Conservation (phyloP, 2,797 vertebrate genomes). For the Lacerta viridis region DNA sequence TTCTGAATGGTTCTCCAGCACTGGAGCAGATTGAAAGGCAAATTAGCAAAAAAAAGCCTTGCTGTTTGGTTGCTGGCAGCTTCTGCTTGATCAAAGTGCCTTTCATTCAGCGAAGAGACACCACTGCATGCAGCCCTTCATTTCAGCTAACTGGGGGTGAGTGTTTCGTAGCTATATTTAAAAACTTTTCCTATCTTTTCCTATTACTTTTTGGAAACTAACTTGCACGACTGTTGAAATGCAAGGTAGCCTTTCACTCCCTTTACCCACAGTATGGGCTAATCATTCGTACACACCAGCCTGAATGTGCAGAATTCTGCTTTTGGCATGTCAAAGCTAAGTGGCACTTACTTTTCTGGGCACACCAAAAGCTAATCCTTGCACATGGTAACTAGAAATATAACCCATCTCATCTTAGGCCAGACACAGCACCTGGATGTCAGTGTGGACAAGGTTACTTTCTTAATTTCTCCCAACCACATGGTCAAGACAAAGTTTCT, state of each 20-base stretch:
- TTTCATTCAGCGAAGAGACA: too few relatives aligned
- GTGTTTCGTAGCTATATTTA: neutral
- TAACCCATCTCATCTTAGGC: neutral
- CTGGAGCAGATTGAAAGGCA: too few relatives aligned
- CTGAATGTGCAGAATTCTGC: neutral
- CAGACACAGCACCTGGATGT: neutral
- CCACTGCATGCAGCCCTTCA: neutral
- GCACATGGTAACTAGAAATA: neutral
- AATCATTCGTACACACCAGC: neutral
- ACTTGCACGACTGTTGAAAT: neutral
- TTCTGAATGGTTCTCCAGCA: too few relatives aligned
- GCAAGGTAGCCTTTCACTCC: too few relatives aligned
- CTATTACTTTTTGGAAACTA: neutral
- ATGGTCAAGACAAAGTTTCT: neutral
- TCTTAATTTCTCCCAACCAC: neutral
- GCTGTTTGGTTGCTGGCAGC: too few relatives aligned
- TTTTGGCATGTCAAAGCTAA: neutral
- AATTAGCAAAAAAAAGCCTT: too few relatives aligned
- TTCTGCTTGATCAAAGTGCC: neutral
- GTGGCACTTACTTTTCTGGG: neutral
- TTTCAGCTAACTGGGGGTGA: neutral
- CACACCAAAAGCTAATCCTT: neutral
- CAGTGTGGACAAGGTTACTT: neutral
- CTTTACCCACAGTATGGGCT: neutral
- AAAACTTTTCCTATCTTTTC: neutral